Evolutionary conservation across 2,888 invertebrate species (phyloP), one percentile per base, ranked within the genome.

Genomic region (Crematogaster levior): DNA sequence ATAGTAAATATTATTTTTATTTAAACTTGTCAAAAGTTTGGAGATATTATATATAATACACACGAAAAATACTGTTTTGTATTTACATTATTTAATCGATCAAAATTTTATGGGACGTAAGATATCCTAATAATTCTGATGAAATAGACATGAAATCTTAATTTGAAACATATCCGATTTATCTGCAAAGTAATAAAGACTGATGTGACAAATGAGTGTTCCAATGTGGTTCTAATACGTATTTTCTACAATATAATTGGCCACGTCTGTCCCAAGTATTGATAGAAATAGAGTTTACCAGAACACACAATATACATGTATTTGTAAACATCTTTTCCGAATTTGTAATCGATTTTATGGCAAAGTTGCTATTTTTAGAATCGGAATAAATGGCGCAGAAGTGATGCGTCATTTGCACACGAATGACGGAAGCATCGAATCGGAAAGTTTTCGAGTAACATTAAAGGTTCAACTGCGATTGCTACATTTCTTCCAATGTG

Each of bases 301-400:
- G 15, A 12, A 37, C 34, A 4, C n/a, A n/a, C 30, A 21, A 56
- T 12, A 68, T 21, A 43, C 12, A 27, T 27, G 12, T 40, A 30
- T 43, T 77, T 77, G 21, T 70, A 77, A 56, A 68, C 43, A 68
- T 40, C 5, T 40, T 68, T 77, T 43, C 24, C 24, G 53, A 70
- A 30, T 77, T 68, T 12, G 68, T 77, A 77, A 70, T 12, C 30
- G 18, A 21, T 68, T 24, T 51, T 53, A 21, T 27, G 10, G 3
- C 15, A 9, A 30, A 40, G 24, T 24, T 15, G 43, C 18, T 56
- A 56, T 43, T 56, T 30, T 40, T 40, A 68, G 53, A 66, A 56
- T n/a, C 37, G 24, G 65, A 68, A 40, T 18, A 34, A 77, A n/a
- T n/a, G 30, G 30, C 7, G 24, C n/a, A 24, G n/a, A n/a, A 30